These are phyloP conservation scores for Furcula furcula DNA, from an alignment of 2,888 invertebrate species.

Conservation along the genomic window DNA sequence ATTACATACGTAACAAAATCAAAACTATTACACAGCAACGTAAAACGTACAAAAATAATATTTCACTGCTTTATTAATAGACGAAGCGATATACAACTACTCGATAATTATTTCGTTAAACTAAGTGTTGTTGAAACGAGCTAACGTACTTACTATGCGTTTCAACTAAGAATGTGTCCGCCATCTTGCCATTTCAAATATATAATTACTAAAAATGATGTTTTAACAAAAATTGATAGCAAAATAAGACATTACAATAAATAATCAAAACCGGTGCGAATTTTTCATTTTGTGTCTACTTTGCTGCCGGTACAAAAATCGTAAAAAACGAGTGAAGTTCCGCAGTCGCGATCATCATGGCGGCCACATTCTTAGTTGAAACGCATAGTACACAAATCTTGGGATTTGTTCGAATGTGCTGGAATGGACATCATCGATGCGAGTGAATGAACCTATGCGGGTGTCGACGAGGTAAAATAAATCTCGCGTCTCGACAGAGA, in stretches of 20 bases:
- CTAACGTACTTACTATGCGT: no score
- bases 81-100: constrained; percentile 62
- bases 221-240: no score
- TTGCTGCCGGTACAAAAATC: no score
- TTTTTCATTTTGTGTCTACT: no score
- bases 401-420: constrained; percentile 57
- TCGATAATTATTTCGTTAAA: constrained; percentile 48
- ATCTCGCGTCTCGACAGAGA: constrained; percentile 30
- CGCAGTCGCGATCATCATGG: no score
- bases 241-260: no score
- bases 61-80: constrained; percentile 55
- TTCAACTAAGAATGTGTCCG: no score
- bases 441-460: constrained; percentile 17
- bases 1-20: constrained; percentile 59
- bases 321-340: no score
- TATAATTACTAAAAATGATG: no score
- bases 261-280: no score
- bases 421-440: constrained; percentile 57
- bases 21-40: constrained; percentile 48
- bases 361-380: no score
- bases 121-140: constrained; percentile 46
- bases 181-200: no score
- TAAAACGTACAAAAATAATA: constrained; percentile 60
- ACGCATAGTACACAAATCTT: constrained; percentile 56
- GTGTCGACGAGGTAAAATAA: constrained; percentile 40